Conservation (phyloP, 2,797 vertebrate species). For the Gymnocypris eckloni region DNA sequence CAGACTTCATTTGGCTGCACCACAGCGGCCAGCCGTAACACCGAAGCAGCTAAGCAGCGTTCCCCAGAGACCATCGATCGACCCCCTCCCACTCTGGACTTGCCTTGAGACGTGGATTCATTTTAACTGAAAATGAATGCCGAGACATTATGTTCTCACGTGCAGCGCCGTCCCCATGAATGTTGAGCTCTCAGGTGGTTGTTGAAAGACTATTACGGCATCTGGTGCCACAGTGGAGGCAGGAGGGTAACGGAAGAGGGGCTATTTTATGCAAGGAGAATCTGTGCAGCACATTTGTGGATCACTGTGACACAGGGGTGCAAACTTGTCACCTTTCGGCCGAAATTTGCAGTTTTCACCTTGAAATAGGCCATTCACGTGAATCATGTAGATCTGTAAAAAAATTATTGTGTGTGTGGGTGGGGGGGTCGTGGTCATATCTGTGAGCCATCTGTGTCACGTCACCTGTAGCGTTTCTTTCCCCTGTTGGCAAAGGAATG, state of each 20-base stretch:
- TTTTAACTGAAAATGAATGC: slow-evolving; percentile 36
- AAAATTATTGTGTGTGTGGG: too few species aligned
- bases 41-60: slow-evolving; percentile 7
- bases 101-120: slow-evolving; percentile 34
- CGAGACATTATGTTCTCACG: background rate
- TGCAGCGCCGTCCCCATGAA: background rate
- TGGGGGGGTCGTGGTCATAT: too few species aligned
- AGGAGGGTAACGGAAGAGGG: slow-evolving; percentile 48
- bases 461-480: too few species aligned
- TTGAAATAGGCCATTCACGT: too few species aligned
- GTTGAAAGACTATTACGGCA: slow-evolving; percentile 72
- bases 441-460: too few species aligned
- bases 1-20: slow-evolving; percentile 52
- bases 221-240: slow-evolving; percentile 71
- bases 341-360: too few species aligned
- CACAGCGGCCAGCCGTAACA: slow-evolving; percentile 34
- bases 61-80: slow-evolving; percentile 46
- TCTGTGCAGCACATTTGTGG: background rate
- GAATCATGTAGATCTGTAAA: too few species aligned
- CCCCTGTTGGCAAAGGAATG: too few species aligned
- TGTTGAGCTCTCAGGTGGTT: slow-evolving; percentile 60
- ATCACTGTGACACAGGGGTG: background rate
- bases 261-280: slow-evolving; percentile 36
- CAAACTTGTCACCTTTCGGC: too few species aligned
- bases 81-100: slow-evolving; percentile 10